Percentiles rank a stretch among this genome's conserved stretches.
phyloP scores from a whole-genome alignment of 64 coral and sea anemone genomes.

The Pachyseris speciosa region DNA sequence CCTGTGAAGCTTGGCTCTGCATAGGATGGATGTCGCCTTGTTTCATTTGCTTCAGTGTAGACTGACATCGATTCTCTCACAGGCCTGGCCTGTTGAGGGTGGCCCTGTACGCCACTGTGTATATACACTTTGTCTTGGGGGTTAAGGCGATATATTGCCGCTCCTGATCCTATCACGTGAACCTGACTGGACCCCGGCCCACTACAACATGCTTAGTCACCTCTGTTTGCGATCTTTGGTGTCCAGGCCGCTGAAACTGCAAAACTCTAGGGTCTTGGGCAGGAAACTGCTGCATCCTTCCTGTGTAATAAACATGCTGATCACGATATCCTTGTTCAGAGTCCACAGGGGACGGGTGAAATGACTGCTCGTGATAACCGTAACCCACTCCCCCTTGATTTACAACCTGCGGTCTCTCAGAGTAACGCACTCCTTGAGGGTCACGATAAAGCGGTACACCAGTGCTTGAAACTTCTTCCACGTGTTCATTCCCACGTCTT shows the following conservation, averaged over 20 bases:
- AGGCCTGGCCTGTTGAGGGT: neutral
- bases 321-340: neutral
- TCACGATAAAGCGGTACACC: neutral
- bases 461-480: neutral
- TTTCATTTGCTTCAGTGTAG: neutral
- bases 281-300: neutral
- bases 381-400: neutral
- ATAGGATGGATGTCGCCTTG: neutral
- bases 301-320: neutral
- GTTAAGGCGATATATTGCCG: neutral
- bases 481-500: neutral
- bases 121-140: constrained; percentile 1
- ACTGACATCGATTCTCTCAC: neutral
- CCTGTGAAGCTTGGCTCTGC: neutral
- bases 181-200: neutral
- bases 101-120: neutral
- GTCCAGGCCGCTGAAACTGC: neutral
- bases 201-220: neutral
- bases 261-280: neutral
- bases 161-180: constrained; percentile 1
- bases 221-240: neutral
- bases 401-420: neutral
- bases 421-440: neutral
- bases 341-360: neutral
- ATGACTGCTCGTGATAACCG: neutral